Percentiles rank a stretch among this genome's conserved stretches.
These are phyloP conservation scores for Nasonia giraulti DNA, from an alignment of 1,140 invertebrate genomes.

Conservation along the genomic window DNA sequence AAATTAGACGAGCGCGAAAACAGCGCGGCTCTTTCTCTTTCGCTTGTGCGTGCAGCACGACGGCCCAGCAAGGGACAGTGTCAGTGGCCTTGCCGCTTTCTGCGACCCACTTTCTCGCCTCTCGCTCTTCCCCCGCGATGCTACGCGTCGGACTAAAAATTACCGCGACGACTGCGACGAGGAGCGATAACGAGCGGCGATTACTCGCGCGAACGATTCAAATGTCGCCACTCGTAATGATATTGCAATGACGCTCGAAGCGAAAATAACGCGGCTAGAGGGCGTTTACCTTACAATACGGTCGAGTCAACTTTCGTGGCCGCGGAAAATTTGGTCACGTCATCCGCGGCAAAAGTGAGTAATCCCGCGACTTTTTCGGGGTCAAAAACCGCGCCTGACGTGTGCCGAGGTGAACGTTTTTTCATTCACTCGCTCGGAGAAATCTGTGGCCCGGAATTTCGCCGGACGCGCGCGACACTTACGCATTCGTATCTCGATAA, in stretches of 20 bases:
- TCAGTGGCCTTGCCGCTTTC: conserved; percentile 74
- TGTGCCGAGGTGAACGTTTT: conserved; percentile 23
- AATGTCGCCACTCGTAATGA: too few relatives aligned
- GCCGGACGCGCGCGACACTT: not conserved
- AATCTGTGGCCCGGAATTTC: conserved; percentile 46
- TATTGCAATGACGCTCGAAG: too few relatives aligned
- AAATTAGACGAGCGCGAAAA: conserved; percentile 34
- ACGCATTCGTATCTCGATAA: conserved; percentile 34
- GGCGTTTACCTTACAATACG: too few relatives aligned
- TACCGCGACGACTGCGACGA: too few relatives aligned
- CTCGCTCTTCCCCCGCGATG: not conserved
- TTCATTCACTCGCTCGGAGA: conserved; percentile 26
- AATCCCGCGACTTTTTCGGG: conserved; percentile 18
- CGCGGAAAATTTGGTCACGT: conserved; percentile 1
- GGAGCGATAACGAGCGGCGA: too few relatives aligned
- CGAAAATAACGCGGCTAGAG: too few relatives aligned
- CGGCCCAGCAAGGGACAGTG: conserved; percentile 61
- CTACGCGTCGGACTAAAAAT: not conserved
- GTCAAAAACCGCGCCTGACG: conserved; percentile 42
- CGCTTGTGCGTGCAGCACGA: not conserved
- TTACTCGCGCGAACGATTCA: too few relatives aligned
- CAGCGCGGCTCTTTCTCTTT: not conserved
- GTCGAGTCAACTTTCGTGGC: too few relatives aligned
- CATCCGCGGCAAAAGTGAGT: not conserved
- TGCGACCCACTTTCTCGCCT: conserved; percentile 73